Conservation (phyloP, 2,888 invertebrate genomes). For the Phorcus lineatus region DNA sequence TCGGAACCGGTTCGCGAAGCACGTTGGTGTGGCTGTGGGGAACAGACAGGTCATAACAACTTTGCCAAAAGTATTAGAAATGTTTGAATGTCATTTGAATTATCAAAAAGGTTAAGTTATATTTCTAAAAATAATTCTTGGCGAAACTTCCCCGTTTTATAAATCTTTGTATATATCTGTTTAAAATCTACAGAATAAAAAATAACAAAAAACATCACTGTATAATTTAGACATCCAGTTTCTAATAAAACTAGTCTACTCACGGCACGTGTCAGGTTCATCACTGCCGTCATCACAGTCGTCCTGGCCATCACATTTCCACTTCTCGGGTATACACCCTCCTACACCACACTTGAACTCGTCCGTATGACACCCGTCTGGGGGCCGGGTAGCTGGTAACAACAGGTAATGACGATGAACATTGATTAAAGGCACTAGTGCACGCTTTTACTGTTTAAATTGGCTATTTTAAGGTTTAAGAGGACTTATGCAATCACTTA, state of each 20-base stretch:
- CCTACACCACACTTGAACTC: conserved; percentile 65
- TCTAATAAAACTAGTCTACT: conserved; percentile 62
- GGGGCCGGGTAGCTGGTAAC: conserved; percentile 50
- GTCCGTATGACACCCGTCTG: conserved; percentile 48
- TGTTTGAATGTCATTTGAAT: no score
- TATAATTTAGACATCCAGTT: no score
- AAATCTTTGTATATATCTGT: no score
- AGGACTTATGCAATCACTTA: no score
- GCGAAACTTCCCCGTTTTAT: no score
- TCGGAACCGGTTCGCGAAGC: conserved; percentile 60
- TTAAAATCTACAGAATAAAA: no score
- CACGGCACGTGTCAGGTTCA: conserved; percentile 82
- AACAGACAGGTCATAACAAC: neutral
- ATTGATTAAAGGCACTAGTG: neutral
- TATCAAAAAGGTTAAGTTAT: no score
- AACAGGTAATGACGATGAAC: neutral
- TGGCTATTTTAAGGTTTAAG: no score
- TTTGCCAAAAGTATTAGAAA: no score
- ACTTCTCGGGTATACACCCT: conserved; percentile 89
- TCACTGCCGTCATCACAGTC: conserved; percentile 92
- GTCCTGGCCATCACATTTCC: conserved; percentile 83
- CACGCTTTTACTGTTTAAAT: no score
- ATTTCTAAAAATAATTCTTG: no score
- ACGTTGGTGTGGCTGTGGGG: conserved; percentile 56
- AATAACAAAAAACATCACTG: no score